Evolutionary conservation across 2,113 vertebrate species (phyloP).

Genomic region (Eudyptes chrysolophus): DNA sequence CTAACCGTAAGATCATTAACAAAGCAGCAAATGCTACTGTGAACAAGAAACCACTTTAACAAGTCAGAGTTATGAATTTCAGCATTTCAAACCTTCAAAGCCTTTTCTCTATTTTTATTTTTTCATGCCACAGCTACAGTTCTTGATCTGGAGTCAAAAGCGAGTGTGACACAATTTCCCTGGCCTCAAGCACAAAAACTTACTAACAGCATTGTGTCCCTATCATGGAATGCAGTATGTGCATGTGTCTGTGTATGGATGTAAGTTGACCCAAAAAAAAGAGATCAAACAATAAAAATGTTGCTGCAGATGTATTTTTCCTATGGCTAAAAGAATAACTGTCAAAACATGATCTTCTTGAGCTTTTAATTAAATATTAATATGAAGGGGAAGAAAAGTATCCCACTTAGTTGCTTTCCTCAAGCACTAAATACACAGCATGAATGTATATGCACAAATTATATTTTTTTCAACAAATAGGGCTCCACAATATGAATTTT

Average conservation of each 20-base stretch:
- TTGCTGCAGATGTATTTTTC: background rate
- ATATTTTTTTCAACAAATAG: constrained; percentile 12
- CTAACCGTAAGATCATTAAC: background rate
- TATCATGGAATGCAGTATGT: background rate
- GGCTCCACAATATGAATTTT: background rate
- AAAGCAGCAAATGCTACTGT: background rate
- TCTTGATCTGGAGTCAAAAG: constrained; percentile 42
- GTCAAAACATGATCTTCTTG: background rate
- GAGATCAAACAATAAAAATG: background rate
- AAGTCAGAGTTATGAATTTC: background rate
- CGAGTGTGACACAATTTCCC: background rate
- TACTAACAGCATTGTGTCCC: constrained; percentile 6
- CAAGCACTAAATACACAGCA: background rate
- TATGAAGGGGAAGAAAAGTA: background rate
- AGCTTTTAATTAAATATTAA: constrained; percentile 55
- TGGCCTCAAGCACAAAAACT: constrained; percentile 12
- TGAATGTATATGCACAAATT: background rate
- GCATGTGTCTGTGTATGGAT: background rate
- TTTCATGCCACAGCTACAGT: background rate
- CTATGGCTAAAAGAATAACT: background rate
- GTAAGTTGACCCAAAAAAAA: background rate
- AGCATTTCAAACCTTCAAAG: constrained; percentile 15
- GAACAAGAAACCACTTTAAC: background rate
- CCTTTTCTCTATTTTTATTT: background rate
- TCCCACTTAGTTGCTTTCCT: background rate